Percentiles rank a stretch among this genome's conserved stretches.
These are phyloP conservation scores for Halictus quadricinctus DNA, from an alignment of 2,888 invertebrate genomes.

Conservation along the genomic window DNA sequence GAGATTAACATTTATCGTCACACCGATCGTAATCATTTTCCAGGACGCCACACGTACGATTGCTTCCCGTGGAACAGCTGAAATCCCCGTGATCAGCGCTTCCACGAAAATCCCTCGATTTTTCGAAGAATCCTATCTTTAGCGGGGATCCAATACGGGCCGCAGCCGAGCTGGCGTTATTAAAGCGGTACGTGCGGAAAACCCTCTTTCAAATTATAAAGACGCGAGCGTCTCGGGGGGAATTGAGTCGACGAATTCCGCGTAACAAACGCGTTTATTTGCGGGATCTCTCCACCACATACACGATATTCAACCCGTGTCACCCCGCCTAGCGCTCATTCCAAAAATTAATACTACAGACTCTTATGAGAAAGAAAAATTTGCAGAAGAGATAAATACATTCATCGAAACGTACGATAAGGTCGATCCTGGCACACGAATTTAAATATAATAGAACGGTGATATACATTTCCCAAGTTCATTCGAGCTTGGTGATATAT, in stretches of 20 bases:
- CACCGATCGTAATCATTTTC: constrained; percentile 35
- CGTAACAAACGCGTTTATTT: constrained; percentile 6
- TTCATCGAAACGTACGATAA: too few species aligned
- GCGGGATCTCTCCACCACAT: neutral
- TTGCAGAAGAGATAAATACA: neutral
- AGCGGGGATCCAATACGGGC: constrained; percentile 33
- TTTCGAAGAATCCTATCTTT: constrained; percentile 37
- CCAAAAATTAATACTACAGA: neutral
- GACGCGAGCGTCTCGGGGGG: constrained; percentile 21
- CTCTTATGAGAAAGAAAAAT: neutral
- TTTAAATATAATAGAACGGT: neutral
- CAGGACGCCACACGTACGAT: constrained; percentile 44
- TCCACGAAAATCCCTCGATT: constrained; percentile 56
- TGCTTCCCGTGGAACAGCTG: constrained; percentile 18
- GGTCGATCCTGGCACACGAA: neutral
- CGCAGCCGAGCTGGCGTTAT: constrained; percentile 29
- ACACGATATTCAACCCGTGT: neutral
- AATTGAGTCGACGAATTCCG: constrained; percentile 20
- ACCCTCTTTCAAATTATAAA: constrained; percentile 36
- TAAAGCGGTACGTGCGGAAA: constrained; percentile 52
- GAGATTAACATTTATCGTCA: constrained; percentile 54
- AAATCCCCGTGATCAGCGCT: constrained; percentile 60
- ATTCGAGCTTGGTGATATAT: neutral
- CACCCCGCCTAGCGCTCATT: neutral
- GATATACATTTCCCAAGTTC: neutral